Evolutionary conservation across 1,140 invertebrate species (phyloP).

Genomic region (Aphelenchoides avenae): DNA sequence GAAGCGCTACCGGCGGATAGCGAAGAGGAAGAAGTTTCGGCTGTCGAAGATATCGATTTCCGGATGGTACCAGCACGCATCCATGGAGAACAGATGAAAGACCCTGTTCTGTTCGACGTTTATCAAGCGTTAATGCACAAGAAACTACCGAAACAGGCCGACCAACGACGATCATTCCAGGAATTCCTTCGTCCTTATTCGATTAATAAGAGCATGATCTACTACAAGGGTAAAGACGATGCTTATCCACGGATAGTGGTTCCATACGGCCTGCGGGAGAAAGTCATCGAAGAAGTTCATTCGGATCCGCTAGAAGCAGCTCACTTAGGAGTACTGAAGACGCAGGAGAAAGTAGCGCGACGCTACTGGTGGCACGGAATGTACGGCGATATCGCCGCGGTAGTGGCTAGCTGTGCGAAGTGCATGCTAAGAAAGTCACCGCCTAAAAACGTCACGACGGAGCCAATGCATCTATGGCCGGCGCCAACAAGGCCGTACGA

Average conservation of each 20-base stretch:
- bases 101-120: no score
- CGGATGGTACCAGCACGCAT: neutral
- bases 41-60: neutral
- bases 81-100: neutral
- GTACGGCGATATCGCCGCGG: neutral
- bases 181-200: no score
- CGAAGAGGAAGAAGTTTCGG: neutral
- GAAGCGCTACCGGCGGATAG: no score
- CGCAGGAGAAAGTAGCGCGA: constrained; percentile 6
- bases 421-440: constrained; percentile 13
- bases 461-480: no score
- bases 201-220: constrained; percentile 15
- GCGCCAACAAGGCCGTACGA: no score
- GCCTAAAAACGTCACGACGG: no score
- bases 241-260: no score
- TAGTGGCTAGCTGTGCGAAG: neutral
- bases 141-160: neutral
- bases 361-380: constrained; percentile 6
- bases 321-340: constrained; percentile 4
- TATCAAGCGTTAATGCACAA: no score
- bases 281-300: constrained; percentile 14
- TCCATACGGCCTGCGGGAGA: no score
- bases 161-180: no score
- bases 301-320: constrained; percentile 4
- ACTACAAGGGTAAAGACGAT: neutral